Evolutionary conservation across 2,113 vertebrate species (phyloP).

Genomic region (Festucalex cinctus): DNA sequence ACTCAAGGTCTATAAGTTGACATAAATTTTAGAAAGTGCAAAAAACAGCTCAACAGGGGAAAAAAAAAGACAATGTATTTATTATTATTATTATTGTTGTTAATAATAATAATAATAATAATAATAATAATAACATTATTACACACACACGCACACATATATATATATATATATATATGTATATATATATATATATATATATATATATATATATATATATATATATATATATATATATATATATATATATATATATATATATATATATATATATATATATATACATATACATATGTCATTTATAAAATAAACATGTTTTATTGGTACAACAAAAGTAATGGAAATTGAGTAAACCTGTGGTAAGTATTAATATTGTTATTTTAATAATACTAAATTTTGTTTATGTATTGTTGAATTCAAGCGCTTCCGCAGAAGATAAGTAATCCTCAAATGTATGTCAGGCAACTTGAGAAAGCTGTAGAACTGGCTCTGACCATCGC

Average conservation of each 20-base stretch:
- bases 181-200: too few species aligned
- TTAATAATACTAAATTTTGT: not conserved
- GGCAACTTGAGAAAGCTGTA: not conserved
- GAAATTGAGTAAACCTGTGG: not conserved
- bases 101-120: too few species aligned
- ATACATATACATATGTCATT: too few species aligned
- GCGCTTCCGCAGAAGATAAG: not conserved
- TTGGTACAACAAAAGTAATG: not conserved
- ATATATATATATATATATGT: too few species aligned
- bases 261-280: too few species aligned
- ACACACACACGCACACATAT: too few species aligned
- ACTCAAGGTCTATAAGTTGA: not conserved
- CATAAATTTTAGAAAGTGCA: not conserved
- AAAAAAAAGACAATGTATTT: not conserved
- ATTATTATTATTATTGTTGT: not conserved
- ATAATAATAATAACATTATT: too few species aligned
- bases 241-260: too few species aligned
- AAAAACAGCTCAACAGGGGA: not conserved
- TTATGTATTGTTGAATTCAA: not conserved
- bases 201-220: too few species aligned
- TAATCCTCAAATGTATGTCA: not conserved
- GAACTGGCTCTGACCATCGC: conserved; percentile 48
- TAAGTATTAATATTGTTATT: not conserved
- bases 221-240: too few species aligned
- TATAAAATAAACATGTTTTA: not conserved